A percentile compares a stretch with the other conserved stretches of the same genome.
phyloP scores from a whole-genome alignment of 2,113 vertebrate genomes.

The Prochilodus magdalenae region DNA sequence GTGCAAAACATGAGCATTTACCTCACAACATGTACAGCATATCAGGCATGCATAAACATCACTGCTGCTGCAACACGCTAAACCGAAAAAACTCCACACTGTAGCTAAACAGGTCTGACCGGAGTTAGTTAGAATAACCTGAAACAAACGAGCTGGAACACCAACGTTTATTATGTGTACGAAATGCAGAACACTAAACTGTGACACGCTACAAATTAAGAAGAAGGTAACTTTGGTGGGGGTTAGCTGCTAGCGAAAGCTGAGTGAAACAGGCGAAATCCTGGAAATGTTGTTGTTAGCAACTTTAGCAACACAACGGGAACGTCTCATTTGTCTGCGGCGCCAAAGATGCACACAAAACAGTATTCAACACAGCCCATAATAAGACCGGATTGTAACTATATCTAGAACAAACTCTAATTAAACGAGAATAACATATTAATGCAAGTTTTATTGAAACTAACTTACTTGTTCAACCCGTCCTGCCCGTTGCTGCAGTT shows the following conservation, averaged over 20 bases:
- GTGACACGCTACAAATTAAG: too few relatives aligned
- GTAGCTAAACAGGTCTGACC: too few relatives aligned
- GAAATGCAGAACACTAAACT: too few relatives aligned
- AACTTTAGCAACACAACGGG: background rate
- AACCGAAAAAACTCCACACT: too few relatives aligned
- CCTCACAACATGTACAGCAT: too few relatives aligned
- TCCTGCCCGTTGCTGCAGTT: background rate
- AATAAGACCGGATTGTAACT: background rate
- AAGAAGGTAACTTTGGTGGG: too few relatives aligned
- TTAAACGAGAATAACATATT: background rate
- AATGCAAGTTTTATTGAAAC: background rate
- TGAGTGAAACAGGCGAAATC: background rate
- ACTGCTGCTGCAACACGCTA: too few relatives aligned
- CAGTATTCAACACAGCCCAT: background rate
- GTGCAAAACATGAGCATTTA: too few relatives aligned
- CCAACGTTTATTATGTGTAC: too few relatives aligned
- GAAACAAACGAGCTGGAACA: too few relatives aligned
- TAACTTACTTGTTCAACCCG: background rate
- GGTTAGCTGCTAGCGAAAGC: background rate
- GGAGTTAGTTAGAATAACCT: too few relatives aligned
- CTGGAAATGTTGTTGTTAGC: background rate
- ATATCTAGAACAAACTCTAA: background rate
- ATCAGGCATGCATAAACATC: too few relatives aligned
- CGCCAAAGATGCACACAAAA: background rate
- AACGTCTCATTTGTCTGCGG: background rate